A percentile compares a stretch with the other conserved stretches of the same genome.
These are phyloP conservation scores for Tadarida brasiliensis DNA, from an alignment of 2,797 vertebrate genomes.

Conservation along the genomic window DNA sequence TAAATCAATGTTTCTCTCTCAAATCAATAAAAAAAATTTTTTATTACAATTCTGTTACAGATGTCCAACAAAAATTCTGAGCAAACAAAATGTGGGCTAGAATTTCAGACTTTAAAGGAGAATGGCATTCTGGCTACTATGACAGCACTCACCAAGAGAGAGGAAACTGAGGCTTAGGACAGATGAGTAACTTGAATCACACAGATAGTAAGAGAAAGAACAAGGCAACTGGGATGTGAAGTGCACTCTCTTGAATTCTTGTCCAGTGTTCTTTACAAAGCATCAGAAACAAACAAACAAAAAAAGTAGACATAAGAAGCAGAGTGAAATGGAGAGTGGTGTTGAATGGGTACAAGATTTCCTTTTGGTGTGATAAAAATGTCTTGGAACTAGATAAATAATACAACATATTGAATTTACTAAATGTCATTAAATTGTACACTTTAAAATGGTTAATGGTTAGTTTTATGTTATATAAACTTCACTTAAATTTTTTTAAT, in stretches of 20 bases:
- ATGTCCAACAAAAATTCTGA: not conserved
- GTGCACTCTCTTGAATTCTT: not conserved
- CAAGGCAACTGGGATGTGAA: not conserved
- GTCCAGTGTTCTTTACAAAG: not conserved
- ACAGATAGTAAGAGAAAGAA: not conserved
- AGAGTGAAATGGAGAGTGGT: not conserved
- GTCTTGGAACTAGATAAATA: not conserved
- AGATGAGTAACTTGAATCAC: not conserved
- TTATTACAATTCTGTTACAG: not conserved
- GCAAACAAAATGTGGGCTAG: not conserved
- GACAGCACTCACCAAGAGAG: not conserved
- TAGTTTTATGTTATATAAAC: not conserved
- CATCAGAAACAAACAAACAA: not conserved
- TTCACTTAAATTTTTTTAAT: not conserved
- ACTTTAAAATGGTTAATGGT: not conserved
- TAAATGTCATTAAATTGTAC: not conserved
- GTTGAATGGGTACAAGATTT: not conserved
- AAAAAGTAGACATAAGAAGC: not conserved
- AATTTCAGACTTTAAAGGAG: not conserved
- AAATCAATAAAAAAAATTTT: not conserved
- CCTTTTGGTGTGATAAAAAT: not conserved
- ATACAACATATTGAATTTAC: not conserved
- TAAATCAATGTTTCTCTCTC: not conserved
- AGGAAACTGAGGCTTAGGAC: not conserved
- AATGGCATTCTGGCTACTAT: not conserved